These are phyloP conservation scores for Lepisosteus osseus DNA, from an alignment of 2,113 vertebrate species.

Conservation along the genomic window DNA sequence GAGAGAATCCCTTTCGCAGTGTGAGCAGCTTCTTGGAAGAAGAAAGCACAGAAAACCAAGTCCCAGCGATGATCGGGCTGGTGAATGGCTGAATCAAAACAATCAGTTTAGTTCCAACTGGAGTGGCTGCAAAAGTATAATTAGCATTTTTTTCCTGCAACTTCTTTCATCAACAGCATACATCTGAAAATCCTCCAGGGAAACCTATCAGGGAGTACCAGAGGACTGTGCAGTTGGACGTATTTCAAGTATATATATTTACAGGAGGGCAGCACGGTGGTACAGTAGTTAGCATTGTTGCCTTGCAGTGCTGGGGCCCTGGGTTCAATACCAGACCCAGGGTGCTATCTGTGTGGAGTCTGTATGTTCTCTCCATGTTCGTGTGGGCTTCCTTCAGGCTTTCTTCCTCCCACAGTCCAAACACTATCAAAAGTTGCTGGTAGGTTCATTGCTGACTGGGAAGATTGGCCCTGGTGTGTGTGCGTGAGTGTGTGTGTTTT, in stretches of 20 bases:
- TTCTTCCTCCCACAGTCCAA: no score
- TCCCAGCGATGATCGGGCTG: no score
- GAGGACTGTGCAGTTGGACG: slow-evolving; percentile 6
- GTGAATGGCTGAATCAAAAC: slow-evolving; percentile 14
- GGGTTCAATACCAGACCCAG: no score
- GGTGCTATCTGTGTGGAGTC: no score
- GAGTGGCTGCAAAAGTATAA: slow-evolving; percentile 26
- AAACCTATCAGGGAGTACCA: not conserved
- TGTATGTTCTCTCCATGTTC: no score
- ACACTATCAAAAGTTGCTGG: no score
- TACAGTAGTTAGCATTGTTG: no score
- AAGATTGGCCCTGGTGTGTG: no score
- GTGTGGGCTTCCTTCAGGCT: no score
- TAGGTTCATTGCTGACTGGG: no score
- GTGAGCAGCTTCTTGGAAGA: slow-evolving; percentile 34
- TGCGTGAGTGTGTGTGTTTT: no score
- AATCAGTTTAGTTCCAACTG: slow-evolving; percentile 21
- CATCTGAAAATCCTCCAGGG: not conserved
- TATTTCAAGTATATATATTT: not conserved
- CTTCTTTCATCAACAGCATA: slow-evolving; percentile 9
- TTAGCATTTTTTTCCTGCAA: slow-evolving; percentile 22
- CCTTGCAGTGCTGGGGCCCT: no score
- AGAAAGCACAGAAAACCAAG: not conserved
- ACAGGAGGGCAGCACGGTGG: not conserved
- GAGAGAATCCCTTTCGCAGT: slow-evolving; percentile 30